Conservation (phyloP, 2,888 invertebrate genomes). For the Tiliacea aurago region DNA sequence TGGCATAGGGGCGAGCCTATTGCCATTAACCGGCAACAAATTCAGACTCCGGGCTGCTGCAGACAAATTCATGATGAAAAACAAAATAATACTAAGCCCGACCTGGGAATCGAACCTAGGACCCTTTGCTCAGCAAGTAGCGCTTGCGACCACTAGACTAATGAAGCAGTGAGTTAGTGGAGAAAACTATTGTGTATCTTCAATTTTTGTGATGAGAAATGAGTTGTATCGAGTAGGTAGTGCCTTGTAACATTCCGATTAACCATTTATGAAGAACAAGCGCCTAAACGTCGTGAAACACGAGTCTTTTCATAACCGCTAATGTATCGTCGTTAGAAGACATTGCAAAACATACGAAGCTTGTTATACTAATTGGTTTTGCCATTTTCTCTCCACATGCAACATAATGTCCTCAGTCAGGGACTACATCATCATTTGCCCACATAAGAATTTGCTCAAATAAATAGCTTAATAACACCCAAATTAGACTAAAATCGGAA, state of each 20-base stretch:
- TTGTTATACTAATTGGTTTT: slow-evolving; percentile 17
- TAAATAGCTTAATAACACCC: neutral
- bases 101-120: neutral
- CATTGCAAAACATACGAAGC: slow-evolving; percentile 8
- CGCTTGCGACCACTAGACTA: neutral
- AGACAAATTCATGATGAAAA: neutral
- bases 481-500: neutral
- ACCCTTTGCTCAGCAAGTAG: neutral
- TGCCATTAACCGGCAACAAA: neutral
- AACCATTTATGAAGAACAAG: slow-evolving; percentile 19
- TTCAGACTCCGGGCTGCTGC: neutral
- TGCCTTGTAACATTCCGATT: neutral
- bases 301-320: slow-evolving; percentile 23
- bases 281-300: slow-evolving; percentile 20
- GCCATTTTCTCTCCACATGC: slow-evolving; percentile 20
- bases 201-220: neutral
- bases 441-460: slow-evolving; percentile 6
- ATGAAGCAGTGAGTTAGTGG: neutral
- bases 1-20: neutral
- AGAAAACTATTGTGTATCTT: neutral
- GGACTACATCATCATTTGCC: neutral
- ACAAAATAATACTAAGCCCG: neutral
- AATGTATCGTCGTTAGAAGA: slow-evolving; percentile 14
- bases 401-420: neutral
- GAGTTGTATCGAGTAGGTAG: neutral